Base-by-base conservation (phyloP, 2,888 invertebrate species). In the Synanthedon myopaeformis region DNA sequence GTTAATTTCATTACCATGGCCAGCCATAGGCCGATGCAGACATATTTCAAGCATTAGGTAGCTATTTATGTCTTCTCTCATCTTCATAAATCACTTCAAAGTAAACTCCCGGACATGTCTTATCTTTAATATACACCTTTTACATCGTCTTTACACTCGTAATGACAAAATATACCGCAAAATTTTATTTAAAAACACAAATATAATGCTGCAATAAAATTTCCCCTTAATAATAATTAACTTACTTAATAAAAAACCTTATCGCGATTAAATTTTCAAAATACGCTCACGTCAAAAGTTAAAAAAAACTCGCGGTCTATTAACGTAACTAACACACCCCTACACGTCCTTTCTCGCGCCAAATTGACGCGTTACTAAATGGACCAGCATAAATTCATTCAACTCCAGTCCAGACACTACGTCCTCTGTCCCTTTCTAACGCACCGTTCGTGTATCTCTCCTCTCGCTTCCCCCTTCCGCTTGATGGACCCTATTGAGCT, bases 401-500 rank as follows among this genome's bases (percentile, higher is more conserved):
- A 85, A 85, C 85, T 84, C 74, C 78, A 77, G 76, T 84, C 74
- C 78, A 77, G 76, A 74, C 71, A 72, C 69, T 65, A 59, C 51
- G 54, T 69, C 56, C 56, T 79, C 79, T 61, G 66, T 63, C 59
- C 82, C 70, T 14, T 56, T 58, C 72, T 49, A 42, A 50, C 6
- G 51, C 42, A 45, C 6, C 3, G 2, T 58, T 59, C 41, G 52
- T 28, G 52, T 42, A 66, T 74, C 53, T 14, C 42, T 54, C 56
- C 57, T 61, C 73, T 49, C 41, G 10, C 54, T 81, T 66, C 51
- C 59, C 77, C 79, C 83, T 84, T 85, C 86, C 86, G 85, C 86
- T 72, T 84, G 83, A 87, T 79, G 84, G 82, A 84, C 82, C 82
- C 86, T 83, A 86, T 85, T 85, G 83, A 83, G 86, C 86, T 87